Conservation (phyloP, 2,888 invertebrate genomes). For the Blera fallax region DNA sequence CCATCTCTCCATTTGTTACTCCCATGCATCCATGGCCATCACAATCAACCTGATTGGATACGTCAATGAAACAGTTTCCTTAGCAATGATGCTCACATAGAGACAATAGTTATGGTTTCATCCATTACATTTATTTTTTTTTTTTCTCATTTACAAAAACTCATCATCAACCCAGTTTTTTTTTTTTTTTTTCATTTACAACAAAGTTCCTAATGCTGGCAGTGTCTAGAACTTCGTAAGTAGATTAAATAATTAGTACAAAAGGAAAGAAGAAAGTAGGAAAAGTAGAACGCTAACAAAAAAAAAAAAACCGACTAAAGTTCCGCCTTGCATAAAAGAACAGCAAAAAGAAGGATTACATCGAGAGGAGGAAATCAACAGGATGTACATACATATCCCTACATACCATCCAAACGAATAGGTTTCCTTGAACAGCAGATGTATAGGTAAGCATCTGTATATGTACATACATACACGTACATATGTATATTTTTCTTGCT, state of each 20-base stretch:
- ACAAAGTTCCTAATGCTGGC: slow-evolving; percentile 21
- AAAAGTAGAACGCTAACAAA: slow-evolving; percentile 35
- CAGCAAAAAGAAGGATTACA: slow-evolving; percentile 19
- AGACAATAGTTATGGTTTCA: background rate
- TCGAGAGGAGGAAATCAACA: slow-evolving; percentile 40
- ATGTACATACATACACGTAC: background rate
- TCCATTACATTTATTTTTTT: background rate
- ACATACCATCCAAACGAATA: background rate
- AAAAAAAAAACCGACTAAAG: slow-evolving; percentile 39
- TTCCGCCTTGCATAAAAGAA: slow-evolving; percentile 38
- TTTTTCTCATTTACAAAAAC: background rate
- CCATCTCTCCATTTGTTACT: too few species aligned
- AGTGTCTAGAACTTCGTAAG: slow-evolving; percentile 52
- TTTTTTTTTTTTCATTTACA: slow-evolving; percentile 4
- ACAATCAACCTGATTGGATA: background rate
- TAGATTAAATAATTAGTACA: slow-evolving; percentile 68
- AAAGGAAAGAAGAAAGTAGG: background rate
- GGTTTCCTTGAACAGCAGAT: background rate
- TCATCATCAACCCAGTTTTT: background rate
- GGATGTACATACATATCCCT: slow-evolving; percentile 24
- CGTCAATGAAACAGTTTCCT: background rate
- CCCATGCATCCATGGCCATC: too few species aligned
- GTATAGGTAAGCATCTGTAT: background rate
- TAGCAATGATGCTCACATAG: background rate
- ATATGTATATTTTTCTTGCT: slow-evolving; percentile 33